These are phyloP conservation scores for Muntiacus reevesi DNA, from an alignment of 2,113 vertebrate species.

Conservation along the genomic window DNA sequence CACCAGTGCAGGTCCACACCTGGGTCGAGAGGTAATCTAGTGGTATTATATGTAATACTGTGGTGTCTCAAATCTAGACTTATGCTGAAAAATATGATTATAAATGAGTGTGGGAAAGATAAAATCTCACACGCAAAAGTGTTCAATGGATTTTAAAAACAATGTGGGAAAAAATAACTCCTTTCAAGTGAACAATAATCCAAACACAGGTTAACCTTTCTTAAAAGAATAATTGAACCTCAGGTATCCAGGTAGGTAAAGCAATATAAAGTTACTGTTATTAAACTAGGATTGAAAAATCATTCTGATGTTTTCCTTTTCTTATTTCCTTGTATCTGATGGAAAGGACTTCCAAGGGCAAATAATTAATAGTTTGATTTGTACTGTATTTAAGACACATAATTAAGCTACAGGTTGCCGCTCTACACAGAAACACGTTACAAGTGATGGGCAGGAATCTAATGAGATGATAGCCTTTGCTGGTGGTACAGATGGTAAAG, in stretches of 20 bases:
- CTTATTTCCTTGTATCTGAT: neutral
- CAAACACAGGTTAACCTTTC: neutral
- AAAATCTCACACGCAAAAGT: neutral
- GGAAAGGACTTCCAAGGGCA: neutral
- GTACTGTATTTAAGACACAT: neutral
- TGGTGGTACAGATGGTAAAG: neutral
- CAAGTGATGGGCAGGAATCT: neutral
- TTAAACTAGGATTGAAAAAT: neutral
- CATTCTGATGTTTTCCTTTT: neutral
- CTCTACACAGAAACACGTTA: neutral
- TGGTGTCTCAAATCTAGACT: neutral
- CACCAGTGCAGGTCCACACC: neutral
- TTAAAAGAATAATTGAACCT: neutral
- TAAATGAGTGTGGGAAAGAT: neutral
- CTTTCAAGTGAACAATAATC: neutral
- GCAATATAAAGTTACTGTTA: neutral
- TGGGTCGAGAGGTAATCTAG: neutral
- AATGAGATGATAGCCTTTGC: neutral
- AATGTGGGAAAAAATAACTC: neutral
- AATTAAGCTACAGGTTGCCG: neutral
- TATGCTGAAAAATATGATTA: neutral
- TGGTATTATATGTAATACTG: neutral
- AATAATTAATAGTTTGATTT: slow-evolving; percentile 8
- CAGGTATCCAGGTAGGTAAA: neutral
- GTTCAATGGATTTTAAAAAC: neutral